These are phyloP conservation scores for Bombus ignitus DNA, from an alignment of 1,140 invertebrate species.

Conservation along the genomic window DNA sequence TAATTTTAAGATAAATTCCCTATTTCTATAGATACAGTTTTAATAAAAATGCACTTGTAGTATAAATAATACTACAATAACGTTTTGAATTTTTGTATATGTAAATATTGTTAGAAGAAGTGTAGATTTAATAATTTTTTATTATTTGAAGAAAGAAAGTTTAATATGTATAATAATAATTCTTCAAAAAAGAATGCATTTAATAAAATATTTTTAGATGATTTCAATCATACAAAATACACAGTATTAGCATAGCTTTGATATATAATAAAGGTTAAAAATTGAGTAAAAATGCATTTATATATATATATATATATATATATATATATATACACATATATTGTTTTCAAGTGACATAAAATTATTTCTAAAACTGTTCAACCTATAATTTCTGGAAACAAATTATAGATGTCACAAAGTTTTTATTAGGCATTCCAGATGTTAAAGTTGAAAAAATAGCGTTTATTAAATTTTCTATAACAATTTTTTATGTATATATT, in stretches of 20 bases:
- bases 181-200: slow-evolving; percentile 16
- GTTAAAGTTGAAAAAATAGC: background rate
- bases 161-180: slow-evolving; percentile 7
- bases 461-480: slow-evolving; percentile 3
- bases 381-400: background rate
- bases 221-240: slow-evolving; percentile 25
- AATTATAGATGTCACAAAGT: slow-evolving; percentile 6
- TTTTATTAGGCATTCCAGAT: slow-evolving; percentile 31
- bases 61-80: slow-evolving; percentile 27
- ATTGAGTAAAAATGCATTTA: slow-evolving; percentile 41
- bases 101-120: slow-evolving; percentile 52
- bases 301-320: background rate
- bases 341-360: slow-evolving; percentile 35
- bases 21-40: slow-evolving; percentile 45
- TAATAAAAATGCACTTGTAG: slow-evolving; percentile 36
- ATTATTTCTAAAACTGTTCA: slow-evolving; percentile 40
- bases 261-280: slow-evolving; percentile 29
- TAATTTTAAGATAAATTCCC: slow-evolving; percentile 7
- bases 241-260: slow-evolving; percentile 48
- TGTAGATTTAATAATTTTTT: slow-evolving; percentile 56
- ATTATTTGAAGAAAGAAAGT: slow-evolving; percentile 16
- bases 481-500: slow-evolving; percentile 28
- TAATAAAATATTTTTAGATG: slow-evolving; percentile 47
- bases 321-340: background rate
- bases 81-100: slow-evolving; percentile 23